Conservation (phyloP, 2,888 invertebrate species). For the Eristalinus aeneus region DNA sequence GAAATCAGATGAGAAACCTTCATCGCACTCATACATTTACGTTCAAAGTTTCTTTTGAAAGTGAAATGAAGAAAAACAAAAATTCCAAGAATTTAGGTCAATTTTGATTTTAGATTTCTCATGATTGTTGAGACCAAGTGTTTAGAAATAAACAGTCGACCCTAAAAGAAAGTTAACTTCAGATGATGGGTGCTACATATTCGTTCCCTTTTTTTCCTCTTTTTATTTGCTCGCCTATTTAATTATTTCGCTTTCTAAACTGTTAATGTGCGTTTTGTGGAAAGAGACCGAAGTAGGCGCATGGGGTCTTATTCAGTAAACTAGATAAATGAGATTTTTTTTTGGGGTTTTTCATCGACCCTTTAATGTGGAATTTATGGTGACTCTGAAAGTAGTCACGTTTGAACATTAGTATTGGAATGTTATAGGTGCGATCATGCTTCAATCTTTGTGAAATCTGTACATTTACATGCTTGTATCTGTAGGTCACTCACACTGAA, state of each 20-base stretch:
- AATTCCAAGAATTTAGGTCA: constrained; percentile 41
- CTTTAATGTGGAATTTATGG: not conserved
- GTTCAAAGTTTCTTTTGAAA: not conserved
- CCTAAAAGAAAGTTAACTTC: constrained; percentile 2
- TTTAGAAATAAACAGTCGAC: constrained; percentile 14
- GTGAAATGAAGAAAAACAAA: constrained; percentile 13
- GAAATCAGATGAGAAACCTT: constrained; percentile 8
- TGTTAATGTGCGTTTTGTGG: not conserved
- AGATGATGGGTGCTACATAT: not conserved
- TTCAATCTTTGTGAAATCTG: no score
- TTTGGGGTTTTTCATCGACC: not conserved
- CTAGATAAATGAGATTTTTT: not conserved
- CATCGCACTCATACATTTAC: not conserved
- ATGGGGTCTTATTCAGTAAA: not conserved
- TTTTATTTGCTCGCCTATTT: not conserved
- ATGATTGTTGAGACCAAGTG: not conserved
- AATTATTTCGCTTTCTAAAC: not conserved
- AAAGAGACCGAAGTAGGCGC: not conserved
- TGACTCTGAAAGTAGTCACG: not conserved
- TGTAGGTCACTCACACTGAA: no score
- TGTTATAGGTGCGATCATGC: no score
- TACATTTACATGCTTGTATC: no score
- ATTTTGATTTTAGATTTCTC: constrained; percentile 39
- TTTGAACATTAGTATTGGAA: no score
- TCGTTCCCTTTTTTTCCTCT: not conserved